Base-by-base conservation (phyloP, 2,797 vertebrate genomes). In the Karalla daura region DNA sequence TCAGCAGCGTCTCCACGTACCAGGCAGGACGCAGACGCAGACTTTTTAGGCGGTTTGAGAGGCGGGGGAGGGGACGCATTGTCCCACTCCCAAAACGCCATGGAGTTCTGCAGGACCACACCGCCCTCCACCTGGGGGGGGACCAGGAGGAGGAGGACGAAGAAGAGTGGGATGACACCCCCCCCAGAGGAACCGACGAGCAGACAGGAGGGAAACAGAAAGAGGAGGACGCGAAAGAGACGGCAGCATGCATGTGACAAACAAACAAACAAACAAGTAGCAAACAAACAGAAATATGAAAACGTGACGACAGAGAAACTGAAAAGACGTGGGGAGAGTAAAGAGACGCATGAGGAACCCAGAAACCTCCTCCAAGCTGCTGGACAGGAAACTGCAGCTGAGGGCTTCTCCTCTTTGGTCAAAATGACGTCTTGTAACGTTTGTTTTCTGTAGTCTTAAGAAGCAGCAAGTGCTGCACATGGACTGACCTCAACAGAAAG, bases 61-160 rank as follows among this genome's bases (percentile, higher is more conserved):
- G 94, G 94, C 70, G 91, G 94, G 91, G 93, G 94, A 91, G 93
- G 90, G 76, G 89, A 91, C 40, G 93, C 93, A 91, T 95, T 94
- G 89, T 96, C 95, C 96, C 95, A 96, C 92, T 97, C 96, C 96
- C 95, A 96, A 93, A 97, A 96, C 73, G 94, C 94, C 95, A 96
- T 94, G 87, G 94, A 96, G 91, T 96, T 97, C 93, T 95, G 95
- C 87, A 91, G 91, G 86, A 95, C 88, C 92, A 94, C 88, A 93
- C 93, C 92, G 86, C 93, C 94, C 94, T 94, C 83, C 55, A 92
- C 93, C 86, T 95, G 94, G 94, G 95, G n/a, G n/a, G n/a, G n/a
- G n/a, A n/a, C n/a, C n/a, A n/a, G n/a, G 89, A 83, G 90, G 89
- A 45, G 64, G 63, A 64, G 44, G 51, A 62, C 23, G 60, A 71